A percentile compares a stretch with the other conserved stretches of the same genome.
Conservation (phyloP, 2,797 vertebrate species). For the Myripristis jacobus region DNA sequence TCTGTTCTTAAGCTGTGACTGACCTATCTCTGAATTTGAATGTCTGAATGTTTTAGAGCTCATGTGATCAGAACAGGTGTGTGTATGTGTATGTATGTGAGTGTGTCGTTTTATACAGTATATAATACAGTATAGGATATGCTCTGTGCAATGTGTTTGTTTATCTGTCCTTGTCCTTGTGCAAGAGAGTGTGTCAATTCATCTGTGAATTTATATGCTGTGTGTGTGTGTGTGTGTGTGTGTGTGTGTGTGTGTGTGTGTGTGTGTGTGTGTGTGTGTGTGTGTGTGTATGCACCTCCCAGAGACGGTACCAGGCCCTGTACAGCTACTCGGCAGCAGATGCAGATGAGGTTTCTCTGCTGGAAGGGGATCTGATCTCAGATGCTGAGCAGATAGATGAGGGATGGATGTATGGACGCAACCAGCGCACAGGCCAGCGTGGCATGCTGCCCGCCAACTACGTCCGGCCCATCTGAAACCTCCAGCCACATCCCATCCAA, state of each 20-base stretch:
- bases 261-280: too few species aligned
- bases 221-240: too few species aligned
- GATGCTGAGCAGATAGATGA: constrained; percentile 96
- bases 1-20: too few species aligned
- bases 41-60: too few species aligned
- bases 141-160: too few species aligned
- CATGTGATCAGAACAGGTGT: too few species aligned
- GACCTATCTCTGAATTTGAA: too few species aligned
- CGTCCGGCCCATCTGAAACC: constrained; percentile 89
- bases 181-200: not conserved
- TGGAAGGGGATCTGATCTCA: constrained; percentile 91
- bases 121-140: too few species aligned
- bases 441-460: constrained; percentile 98
- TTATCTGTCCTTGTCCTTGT: too few species aligned
- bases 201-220: not conserved
- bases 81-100: too few species aligned
- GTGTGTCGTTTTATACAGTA: too few species aligned
- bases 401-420: constrained; percentile 96
- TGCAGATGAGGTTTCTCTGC: constrained; percentile 93
- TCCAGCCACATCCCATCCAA: too few species aligned
- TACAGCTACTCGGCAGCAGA: constrained; percentile 94
- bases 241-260: constrained; percentile 10
- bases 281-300: constrained; percentile 21
- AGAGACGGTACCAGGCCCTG: constrained; percentile 91
- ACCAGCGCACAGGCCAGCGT: constrained; percentile 94